Conservation (phyloP, 2,888 invertebrate species). For the Zygothrica quintamaculata region DNA sequence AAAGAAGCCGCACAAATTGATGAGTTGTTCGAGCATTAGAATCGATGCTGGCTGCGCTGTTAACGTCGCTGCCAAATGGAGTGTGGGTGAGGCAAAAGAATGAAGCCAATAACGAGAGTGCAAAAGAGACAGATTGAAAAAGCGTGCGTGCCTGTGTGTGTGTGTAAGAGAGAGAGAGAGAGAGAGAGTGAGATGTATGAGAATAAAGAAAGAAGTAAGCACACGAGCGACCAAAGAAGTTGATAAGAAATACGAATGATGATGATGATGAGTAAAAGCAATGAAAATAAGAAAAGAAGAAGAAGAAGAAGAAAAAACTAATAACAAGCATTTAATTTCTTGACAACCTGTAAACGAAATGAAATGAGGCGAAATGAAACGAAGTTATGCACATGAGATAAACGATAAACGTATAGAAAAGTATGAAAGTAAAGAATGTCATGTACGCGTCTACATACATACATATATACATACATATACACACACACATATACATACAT, state of each 20-base stretch:
- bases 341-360: slow-evolving; percentile 62
- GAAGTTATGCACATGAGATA: slow-evolving; percentile 46
- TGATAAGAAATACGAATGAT: slow-evolving; percentile 58
- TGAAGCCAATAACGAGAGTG: no score
- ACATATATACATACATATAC: slow-evolving; percentile 1
- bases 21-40: slow-evolving; percentile 35
- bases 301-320: slow-evolving; percentile 43
- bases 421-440: slow-evolving; percentile 36
- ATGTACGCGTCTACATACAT: slow-evolving; percentile 7
- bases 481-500: not conserved
- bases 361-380: slow-evolving; percentile 46
- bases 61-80: not conserved
- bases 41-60: not conserved
- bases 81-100: no score
- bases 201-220: not conserved
- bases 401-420: slow-evolving; percentile 37
- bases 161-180: not conserved
- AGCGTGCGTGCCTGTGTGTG: not conserved
- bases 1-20: slow-evolving; percentile 56
- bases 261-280: slow-evolving; percentile 32
- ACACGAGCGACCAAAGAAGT: not conserved
- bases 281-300: no score
- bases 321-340: slow-evolving; percentile 68
- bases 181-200: not conserved
- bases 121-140: not conserved